These are phyloP conservation scores for Cyanocitta stelleri DNA, from an alignment of 2,113 vertebrate genomes.

Conservation along the genomic window DNA sequence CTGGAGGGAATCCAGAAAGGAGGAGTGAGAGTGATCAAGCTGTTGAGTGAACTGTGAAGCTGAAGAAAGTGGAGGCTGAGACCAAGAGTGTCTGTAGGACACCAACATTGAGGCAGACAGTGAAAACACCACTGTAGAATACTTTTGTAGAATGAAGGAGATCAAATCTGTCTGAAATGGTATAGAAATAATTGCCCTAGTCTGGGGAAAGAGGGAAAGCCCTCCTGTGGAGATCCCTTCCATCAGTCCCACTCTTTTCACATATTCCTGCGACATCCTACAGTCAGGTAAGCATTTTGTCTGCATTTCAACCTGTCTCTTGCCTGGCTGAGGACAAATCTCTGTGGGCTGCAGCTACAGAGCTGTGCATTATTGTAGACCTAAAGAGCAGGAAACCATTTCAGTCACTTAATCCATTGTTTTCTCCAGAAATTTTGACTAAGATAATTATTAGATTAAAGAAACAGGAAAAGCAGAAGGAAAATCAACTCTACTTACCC, in stretches of 20 bases:
- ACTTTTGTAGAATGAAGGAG: not conserved
- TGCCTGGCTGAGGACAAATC: not conserved
- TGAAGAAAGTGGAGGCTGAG: not conserved
- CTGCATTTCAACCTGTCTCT: not conserved
- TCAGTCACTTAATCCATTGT: not conserved
- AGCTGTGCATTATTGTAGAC: not conserved
- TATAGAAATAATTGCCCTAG: not conserved
- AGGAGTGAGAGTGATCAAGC: not conserved
- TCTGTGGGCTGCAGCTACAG: not conserved
- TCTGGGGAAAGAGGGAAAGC: not conserved
- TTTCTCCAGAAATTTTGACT: not conserved
- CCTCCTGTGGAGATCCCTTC: not conserved
- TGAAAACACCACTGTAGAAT: not conserved
- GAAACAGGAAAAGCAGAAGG: not conserved
- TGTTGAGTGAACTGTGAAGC: not conserved
- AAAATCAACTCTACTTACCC: not conserved
- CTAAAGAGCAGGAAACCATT: not conserved
- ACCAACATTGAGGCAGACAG: not conserved
- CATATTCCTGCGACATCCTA: not conserved
- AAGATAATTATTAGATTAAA: not conserved
- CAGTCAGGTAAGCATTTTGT: not conserved
- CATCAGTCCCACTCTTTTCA: not conserved
- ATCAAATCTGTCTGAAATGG: not conserved
- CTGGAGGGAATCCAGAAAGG: not conserved
- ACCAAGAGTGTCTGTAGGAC: not conserved